Conservation (phyloP, 2,888 invertebrate species). For the Xestia ashworthii region DNA sequence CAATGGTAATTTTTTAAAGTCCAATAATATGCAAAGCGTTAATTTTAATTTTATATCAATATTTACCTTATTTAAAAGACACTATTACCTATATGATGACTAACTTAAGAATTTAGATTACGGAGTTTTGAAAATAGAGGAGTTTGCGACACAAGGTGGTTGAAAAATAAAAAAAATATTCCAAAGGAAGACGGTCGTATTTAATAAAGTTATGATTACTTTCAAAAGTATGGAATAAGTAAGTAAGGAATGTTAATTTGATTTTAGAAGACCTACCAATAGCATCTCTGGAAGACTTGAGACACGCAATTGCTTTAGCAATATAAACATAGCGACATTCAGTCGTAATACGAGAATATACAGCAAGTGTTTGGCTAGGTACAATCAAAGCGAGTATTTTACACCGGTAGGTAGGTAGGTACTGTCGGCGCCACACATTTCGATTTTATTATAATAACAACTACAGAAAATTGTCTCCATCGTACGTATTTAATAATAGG, state of each 20-base stretch:
- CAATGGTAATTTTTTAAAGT: slow-evolving; percentile 16
- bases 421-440: slow-evolving; percentile 40
- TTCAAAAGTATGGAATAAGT: slow-evolving; percentile 49
- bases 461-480: slow-evolving; percentile 65
- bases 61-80: slow-evolving; percentile 15
- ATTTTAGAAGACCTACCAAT: slow-evolving; percentile 62
- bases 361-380: slow-evolving; percentile 57
- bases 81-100: background rate
- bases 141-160: slow-evolving; percentile 49
- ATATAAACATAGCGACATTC: slow-evolving; percentile 37
- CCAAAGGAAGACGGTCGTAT: slow-evolving; percentile 55
- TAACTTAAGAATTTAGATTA: slow-evolving; percentile 7
- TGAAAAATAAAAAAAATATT: slow-evolving; percentile 54
- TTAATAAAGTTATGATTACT: slow-evolving; percentile 48
- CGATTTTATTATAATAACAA: slow-evolving; percentile 34
- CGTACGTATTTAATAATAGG: slow-evolving; percentile 66
- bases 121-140: slow-evolving; percentile 36
- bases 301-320: slow-evolving; percentile 56
- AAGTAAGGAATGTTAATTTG: slow-evolving; percentile 62
- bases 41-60: slow-evolving; percentile 15
- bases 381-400: slow-evolving; percentile 54
- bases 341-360: slow-evolving; percentile 35
- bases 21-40: slow-evolving; percentile 1
- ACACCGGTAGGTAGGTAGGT: slow-evolving; percentile 31
- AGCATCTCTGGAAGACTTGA: slow-evolving; percentile 75